Conservation (phyloP, 2,888 invertebrate genomes). For the Eupithecia centaureata region DNA sequence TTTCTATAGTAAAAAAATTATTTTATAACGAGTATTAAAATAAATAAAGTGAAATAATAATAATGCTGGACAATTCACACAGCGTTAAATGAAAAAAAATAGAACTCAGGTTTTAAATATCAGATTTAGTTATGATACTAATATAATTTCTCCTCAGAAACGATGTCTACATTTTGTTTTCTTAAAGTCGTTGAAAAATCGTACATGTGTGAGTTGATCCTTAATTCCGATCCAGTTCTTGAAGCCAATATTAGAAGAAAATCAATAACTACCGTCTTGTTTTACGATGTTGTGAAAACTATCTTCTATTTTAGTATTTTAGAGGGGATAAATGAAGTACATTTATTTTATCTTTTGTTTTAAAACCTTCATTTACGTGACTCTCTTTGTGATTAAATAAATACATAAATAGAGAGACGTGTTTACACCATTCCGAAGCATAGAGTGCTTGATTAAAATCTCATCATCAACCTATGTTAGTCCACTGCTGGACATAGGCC, state of each 20-base stretch:
- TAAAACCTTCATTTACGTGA: neutral
- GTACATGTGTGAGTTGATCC: slow-evolving; percentile 7
- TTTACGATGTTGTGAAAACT: slow-evolving; percentile 4
- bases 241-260: slow-evolving; percentile 41
- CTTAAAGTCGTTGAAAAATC: neutral
- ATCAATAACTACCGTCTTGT: slow-evolving; percentile 27
- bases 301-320: slow-evolving; percentile 1
- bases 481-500: too few relatives aligned
- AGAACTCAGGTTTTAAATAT: neutral
- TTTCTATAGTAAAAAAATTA: too few relatives aligned
- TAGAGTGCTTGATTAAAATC: too few relatives aligned
- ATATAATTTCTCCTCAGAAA: neutral
- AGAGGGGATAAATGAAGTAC: neutral
- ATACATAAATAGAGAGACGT: neutral
- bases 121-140: neutral
- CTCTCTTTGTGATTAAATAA: neutral
- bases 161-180: neutral
- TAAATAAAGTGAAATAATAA: too few relatives aligned
- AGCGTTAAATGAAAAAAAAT: too few relatives aligned
- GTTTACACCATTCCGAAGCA: too few relatives aligned
- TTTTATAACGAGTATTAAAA: too few relatives aligned
- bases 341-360: neutral
- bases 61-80: too few relatives aligned
- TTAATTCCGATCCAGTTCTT: slow-evolving; percentile 44
- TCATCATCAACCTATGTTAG: too few relatives aligned